Percentiles rank a stretch among this genome's conserved stretches.
These are phyloP conservation scores for Equus przewalskii DNA, from an alignment of 2,113 vertebrate genomes.

Conservation along the genomic window DNA sequence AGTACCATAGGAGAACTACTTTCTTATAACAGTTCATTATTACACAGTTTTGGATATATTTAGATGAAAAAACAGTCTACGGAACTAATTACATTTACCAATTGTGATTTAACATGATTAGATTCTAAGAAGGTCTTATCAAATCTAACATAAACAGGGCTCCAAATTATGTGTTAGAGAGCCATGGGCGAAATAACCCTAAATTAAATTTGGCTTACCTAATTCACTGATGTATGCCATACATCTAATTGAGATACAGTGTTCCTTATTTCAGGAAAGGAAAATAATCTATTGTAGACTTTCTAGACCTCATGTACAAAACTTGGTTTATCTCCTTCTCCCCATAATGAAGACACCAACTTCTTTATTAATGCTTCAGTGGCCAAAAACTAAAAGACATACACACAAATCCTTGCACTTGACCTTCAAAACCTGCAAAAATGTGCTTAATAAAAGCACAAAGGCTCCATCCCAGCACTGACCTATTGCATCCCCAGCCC, in stretches of 20 bases:
- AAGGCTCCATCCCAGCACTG: conserved; percentile 77
- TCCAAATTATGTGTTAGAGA: conserved; percentile 43
- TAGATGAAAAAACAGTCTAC: conserved; percentile 11
- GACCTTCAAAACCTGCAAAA: conserved; percentile 52
- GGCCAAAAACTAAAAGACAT: conserved; percentile 42
- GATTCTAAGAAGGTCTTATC: conserved; percentile 31
- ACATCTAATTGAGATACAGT: background rate
- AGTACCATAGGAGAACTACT: conserved; percentile 21
- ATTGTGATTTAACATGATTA: conserved; percentile 24
- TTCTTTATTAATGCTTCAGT: conserved; percentile 26
- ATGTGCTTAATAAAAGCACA: conserved; percentile 36
- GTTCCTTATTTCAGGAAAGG: background rate
- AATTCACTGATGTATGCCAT: conserved; percentile 53
- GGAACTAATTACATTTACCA: conserved; percentile 34
- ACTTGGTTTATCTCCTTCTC: conserved; percentile 28
- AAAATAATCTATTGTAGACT: conserved; percentile 24
- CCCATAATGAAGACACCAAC: background rate
- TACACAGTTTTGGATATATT: conserved; percentile 47
- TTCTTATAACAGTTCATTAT: conserved; percentile 32
- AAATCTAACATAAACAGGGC: conserved; percentile 50
- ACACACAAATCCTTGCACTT: background rate
- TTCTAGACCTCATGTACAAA: conserved; percentile 19
- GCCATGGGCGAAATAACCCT: background rate
- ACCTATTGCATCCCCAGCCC: conserved; percentile 89
- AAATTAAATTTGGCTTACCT: conserved; percentile 54